Evolutionary conservation across 2,888 invertebrate species (phyloP).

Genomic region (Drosophila mettleri): DNA sequence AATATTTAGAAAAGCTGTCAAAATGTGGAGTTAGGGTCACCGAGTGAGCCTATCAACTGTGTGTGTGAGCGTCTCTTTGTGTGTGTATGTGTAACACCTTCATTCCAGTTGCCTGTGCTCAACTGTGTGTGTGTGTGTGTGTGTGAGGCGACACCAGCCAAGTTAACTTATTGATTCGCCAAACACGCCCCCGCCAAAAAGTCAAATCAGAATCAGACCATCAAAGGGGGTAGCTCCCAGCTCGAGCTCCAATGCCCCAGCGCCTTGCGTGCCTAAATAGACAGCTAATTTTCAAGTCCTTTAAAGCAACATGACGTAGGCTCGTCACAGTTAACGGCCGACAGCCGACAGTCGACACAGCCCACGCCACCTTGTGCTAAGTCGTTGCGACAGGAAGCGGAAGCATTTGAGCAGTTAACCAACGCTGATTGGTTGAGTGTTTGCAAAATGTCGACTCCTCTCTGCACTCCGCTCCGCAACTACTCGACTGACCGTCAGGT

Average conservation of each 20-base stretch:
- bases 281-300: conserved; percentile 78
- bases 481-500: conserved; percentile 18
- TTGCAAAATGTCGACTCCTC: conserved; percentile 58
- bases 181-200: conserved; percentile 52
- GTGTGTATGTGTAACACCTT: conserved; percentile 34
- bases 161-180: conserved; percentile 76
- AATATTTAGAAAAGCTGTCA: conserved; percentile 71
- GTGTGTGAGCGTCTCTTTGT: not conserved
- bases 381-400: conserved; percentile 69
- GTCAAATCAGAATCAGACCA: conserved; percentile 57
- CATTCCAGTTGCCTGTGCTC: conserved; percentile 1
- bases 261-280: conserved; percentile 74
- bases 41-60: conserved; percentile 3
- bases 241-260: conserved; percentile 8
- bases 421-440: conserved; percentile 79
- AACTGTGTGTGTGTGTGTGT: conserved; percentile 28
- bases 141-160: conserved; percentile 39
- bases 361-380: conserved; percentile 35
- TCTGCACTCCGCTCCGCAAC: not conserved
- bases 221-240: conserved; percentile 34
- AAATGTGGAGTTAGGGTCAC: conserved; percentile 18
- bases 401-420: conserved; percentile 79
- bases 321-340: conserved; percentile 35
- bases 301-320: conserved; percentile 72
- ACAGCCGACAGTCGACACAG: not conserved